These are phyloP conservation scores for Cladopsammia gracilis DNA, from an alignment of 64 coral and sea anemone species.

Conservation along the genomic window DNA sequence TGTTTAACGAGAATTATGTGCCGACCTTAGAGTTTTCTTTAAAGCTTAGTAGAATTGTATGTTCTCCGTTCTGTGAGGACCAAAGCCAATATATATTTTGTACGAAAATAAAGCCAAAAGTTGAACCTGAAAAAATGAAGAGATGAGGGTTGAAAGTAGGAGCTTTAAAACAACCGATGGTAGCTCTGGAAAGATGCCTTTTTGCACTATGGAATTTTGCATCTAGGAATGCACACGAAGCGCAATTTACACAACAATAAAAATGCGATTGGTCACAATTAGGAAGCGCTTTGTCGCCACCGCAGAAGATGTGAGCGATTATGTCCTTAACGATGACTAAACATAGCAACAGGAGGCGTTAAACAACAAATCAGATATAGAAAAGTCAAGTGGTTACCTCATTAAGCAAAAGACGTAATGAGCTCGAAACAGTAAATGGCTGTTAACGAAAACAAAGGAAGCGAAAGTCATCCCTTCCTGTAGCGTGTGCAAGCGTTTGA, in stretches of 20 bases:
- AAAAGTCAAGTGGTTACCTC: slow-evolving; percentile 4
- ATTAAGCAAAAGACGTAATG: background rate
- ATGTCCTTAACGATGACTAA: slow-evolving; percentile 41
- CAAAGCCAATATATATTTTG: background rate
- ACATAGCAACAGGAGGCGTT: slow-evolving; percentile 30
- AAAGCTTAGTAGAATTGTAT: background rate
- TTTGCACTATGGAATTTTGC: background rate
- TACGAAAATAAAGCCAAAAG: background rate
- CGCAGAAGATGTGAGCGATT: background rate
- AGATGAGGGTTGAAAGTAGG: background rate
- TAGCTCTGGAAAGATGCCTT: background rate
- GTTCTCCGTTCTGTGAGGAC: background rate
- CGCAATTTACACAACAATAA: background rate
- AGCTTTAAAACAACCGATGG: background rate
- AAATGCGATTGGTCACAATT: background rate
- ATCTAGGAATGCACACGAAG: background rate
- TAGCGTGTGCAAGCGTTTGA: background rate
- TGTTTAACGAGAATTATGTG: background rate
- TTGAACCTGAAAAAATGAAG: background rate
- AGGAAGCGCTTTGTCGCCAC: background rate
- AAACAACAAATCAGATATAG: slow-evolving; percentile 20
- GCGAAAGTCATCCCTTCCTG: background rate
- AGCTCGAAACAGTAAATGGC: background rate
- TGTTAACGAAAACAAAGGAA: background rate
- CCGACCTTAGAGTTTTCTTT: background rate